A percentile compares a stretch with the other conserved stretches of the same genome.
Conservation (phyloP, 1,140 invertebrate genomes). For the Berghia stephanieae region DNA sequence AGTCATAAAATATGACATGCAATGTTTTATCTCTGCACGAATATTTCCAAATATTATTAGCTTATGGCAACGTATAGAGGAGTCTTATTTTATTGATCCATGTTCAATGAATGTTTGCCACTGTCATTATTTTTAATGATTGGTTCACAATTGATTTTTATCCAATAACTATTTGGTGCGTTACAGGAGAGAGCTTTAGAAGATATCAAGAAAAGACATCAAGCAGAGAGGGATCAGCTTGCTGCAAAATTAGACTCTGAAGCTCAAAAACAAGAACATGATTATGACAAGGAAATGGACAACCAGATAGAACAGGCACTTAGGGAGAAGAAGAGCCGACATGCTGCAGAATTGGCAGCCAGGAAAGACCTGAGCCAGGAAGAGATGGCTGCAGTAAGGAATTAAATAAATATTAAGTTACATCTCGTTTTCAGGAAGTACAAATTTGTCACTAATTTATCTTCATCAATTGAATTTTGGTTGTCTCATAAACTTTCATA, state of each 20-base stretch:
- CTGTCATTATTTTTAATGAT: no score
- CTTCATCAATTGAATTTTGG: background rate
- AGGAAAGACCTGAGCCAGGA: constrained; percentile 57
- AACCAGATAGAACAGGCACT: constrained; percentile 51
- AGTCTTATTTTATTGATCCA: no score
- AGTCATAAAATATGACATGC: no score
- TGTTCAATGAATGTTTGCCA: no score
- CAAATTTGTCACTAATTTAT: background rate
- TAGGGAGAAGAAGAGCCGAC: constrained; percentile 56
- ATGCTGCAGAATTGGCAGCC: constrained; percentile 57
- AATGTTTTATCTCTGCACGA: no score
- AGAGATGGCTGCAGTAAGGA: constrained; percentile 53
- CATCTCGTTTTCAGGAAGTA: no score
- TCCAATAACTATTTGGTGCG: background rate
- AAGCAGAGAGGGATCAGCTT: constrained; percentile 49
- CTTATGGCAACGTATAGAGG: no score
- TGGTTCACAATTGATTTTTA: no score
- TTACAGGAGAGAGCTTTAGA: constrained; percentile 53
- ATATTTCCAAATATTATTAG: no score
- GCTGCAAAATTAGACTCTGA: constrained; percentile 49
- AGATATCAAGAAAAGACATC: constrained; percentile 53
- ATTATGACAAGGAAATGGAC: constrained; percentile 43
- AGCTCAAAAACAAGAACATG: constrained; percentile 43
- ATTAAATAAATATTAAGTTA: no score
- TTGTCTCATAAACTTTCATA: no score